Conservation (phyloP, 1,140 invertebrate species). For the Drosophila bocqueti region DNA sequence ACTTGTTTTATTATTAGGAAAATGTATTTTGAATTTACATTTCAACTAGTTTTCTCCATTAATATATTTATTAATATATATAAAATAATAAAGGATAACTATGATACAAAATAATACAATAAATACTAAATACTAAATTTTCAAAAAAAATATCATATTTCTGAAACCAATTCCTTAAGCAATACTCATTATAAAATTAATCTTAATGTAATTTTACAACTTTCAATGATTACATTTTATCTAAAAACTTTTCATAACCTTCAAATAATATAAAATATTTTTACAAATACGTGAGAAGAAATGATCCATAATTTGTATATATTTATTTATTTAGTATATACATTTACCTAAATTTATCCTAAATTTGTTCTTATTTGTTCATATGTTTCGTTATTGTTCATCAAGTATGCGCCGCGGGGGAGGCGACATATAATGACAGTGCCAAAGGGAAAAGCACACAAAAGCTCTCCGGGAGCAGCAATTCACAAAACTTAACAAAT, state of each 20-base stretch:
- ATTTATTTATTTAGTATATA: neutral
- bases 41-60: neutral
- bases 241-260: too few relatives aligned
- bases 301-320: slow-evolving; percentile 5
- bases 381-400: slow-evolving; percentile 25
- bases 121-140: neutral
- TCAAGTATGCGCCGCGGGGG: slow-evolving; percentile 33
- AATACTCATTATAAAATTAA: too few relatives aligned
- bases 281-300: neutral
- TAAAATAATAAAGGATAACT: neutral
- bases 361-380: neutral
- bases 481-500: slow-evolving; percentile 70
- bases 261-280: too few relatives aligned
- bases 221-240: too few relatives aligned
- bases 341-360: slow-evolving; percentile 1
- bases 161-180: too few relatives aligned
- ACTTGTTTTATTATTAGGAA: too few relatives aligned
- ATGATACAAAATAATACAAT: neutral
- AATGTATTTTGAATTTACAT: neutral
- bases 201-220: neutral
- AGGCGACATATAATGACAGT: slow-evolving; percentile 24
- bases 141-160: too few relatives aligned
- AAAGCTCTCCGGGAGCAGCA: slow-evolving; percentile 17
- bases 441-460: slow-evolving; percentile 3
- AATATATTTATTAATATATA: neutral